Base-by-base conservation (phyloP, 2,888 invertebrate genomes). In the Chydorus sphaericus region DNA sequence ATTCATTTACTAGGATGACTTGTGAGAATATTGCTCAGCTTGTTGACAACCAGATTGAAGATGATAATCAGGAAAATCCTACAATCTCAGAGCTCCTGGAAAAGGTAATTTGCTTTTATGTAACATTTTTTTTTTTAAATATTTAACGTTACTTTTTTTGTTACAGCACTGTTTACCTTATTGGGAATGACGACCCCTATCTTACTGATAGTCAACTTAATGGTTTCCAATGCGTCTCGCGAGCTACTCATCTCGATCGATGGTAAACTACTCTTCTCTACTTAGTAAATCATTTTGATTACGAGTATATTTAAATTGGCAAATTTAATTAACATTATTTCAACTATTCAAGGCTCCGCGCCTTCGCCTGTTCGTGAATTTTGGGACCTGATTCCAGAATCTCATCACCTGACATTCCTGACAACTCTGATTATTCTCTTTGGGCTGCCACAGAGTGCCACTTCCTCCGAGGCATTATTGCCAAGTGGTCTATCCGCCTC, bases 21-120 rank as follows among this genome's bases (percentile, higher is more conserved):
- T 75, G 75, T 63, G 70, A 72, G 54, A 65, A 67, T 55, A 72
- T 76, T 31, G 67, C 69, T 2, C 58, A 65, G 20, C 64, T 71
- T n/a, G 68, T 75, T 11, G 66, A 70, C 33, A 61, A 67, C 14
- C 68, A 66, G 53, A 62, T 75, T n/a, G 60, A 64, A 26, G 60
- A 65, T 23, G 73, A 75, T 63, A 67, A 65, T 59, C 62, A 60
- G 65, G 65, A 10, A 57, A 64, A 37, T 54, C 57, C 23, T 60
- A 57, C 51, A 62, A 60, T 55, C 53, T 61, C 36, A 60, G 59
- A 49, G 57, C 61, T 6, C 58, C 58, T 50, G 58, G 59, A n/a
- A 58, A 55, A 57, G 61, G 61, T 61, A 33, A n/a, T n/a, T n/a
- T n/a, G n/a, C n/a, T n/a, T n/a, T n/a, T n/a, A n/a, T n/a, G n/a